phyloP scores from a whole-genome alignment of 2,797 vertebrate species.

The Falco biarmicus region DNA sequence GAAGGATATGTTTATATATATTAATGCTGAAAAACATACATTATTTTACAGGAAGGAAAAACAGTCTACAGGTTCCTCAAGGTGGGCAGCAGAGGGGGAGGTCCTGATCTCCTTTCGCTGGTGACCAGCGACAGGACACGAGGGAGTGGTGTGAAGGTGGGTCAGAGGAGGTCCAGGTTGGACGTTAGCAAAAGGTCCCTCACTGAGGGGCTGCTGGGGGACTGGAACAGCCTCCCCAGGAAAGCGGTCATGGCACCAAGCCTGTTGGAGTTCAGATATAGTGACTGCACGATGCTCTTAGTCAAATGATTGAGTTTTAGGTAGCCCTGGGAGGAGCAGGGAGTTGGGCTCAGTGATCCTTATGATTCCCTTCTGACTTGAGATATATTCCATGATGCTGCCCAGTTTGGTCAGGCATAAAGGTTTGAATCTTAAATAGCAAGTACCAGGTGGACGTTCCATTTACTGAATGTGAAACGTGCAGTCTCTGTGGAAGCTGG shows the following conservation, averaged over 20 bases:
- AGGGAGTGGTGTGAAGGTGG: background rate
- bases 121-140: fast-evolving
- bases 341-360: background rate
- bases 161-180: background rate
- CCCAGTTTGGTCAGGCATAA: background rate
- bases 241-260: background rate
- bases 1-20: background rate
- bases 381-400: background rate
- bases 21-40: background rate
- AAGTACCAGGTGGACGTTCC: background rate
- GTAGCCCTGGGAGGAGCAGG: background rate
- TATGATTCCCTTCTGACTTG: background rate
- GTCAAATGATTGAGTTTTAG: background rate
- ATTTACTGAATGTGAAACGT: background rate
- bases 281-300: background rate
- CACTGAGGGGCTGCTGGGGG: background rate
- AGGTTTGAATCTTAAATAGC: background rate
- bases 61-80: background rate
- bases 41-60: background rate
- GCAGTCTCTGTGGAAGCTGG: background rate
- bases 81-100: fast-evolving
- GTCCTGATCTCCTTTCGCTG: background rate
- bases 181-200: background rate
- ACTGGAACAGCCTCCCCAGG: background rate
- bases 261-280: background rate